Evolutionary conservation across 2,888 invertebrate genomes (phyloP).

Genomic region (Spicauda simplicius): DNA sequence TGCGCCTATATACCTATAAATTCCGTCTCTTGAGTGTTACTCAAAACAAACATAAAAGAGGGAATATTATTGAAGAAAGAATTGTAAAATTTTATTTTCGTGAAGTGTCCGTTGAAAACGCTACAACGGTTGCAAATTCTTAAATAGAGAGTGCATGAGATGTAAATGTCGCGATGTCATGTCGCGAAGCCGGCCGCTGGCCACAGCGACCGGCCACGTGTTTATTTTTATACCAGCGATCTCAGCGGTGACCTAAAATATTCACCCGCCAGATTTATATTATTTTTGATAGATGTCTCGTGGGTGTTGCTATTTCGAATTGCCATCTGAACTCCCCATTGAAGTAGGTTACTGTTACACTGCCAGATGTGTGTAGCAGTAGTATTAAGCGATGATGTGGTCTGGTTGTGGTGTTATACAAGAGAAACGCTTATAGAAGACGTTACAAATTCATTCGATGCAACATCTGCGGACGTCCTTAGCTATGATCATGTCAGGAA

Average conservation of each 20-base stretch:
- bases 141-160: constrained; percentile 77
- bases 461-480: too few species aligned
- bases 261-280: constrained; percentile 64
- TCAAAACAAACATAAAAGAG: background rate
- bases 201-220: constrained; percentile 39
- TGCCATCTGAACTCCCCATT: background rate
- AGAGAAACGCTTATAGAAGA: too few species aligned
- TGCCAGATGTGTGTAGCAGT: too few species aligned
- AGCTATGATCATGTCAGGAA: too few species aligned
- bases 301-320: constrained; percentile 41
- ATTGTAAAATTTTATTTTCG: constrained; percentile 1
- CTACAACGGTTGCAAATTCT: constrained; percentile 52
- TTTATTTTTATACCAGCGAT: constrained; percentile 66
- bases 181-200: constrained; percentile 53
- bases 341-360: constrained; percentile 2
- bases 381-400: too few species aligned
- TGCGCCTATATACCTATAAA: too few species aligned
- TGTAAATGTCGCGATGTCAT: constrained; percentile 73
- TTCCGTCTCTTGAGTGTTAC: too few species aligned
- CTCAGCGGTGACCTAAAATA: constrained; percentile 60
- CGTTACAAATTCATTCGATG: too few species aligned
- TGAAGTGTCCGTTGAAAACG: constrained; percentile 6
- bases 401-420: too few species aligned
- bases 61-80: background rate
- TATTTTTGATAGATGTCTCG: constrained; percentile 59